Percentiles rank a stretch among this genome's conserved stretches.
Conservation (phyloP, 2,113 vertebrate species). For the Pelvicachromis taeniatus region DNA sequence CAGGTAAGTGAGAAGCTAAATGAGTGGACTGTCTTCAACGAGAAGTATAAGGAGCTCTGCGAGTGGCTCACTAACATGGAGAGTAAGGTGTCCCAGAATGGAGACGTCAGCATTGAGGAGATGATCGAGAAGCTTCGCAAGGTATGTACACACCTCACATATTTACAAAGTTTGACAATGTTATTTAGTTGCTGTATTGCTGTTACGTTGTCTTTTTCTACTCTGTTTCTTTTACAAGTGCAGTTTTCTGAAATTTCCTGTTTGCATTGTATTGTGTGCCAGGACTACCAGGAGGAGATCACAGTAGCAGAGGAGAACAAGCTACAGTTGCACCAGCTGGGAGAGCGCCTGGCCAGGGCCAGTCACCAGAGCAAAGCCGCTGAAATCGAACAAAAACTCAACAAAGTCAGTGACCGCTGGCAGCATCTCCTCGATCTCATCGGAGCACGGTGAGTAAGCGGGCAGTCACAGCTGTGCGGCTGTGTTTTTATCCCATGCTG, state of each 20-base stretch:
- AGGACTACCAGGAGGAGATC: conserved; percentile 98
- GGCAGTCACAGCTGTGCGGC: neutral
- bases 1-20: conserved; percentile 88
- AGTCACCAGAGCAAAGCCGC: conserved; percentile 89
- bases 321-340: conserved; percentile 87
- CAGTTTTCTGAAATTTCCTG: neutral
- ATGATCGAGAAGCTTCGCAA: conserved; percentile 97
- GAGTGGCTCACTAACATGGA: conserved; percentile 98
- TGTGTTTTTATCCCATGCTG: neutral
- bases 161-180: neutral
- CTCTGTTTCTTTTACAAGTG: neutral
- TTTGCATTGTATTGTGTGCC: neutral
- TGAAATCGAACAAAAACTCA: conserved; percentile 91
- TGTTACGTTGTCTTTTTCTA: neutral
- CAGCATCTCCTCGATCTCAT: conserved; percentile 94
- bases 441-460: conserved; percentile 81
- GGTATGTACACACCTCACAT: conserved; percentile 66
- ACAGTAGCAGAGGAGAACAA: conserved; percentile 83
- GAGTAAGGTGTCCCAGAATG: conserved; percentile 93
- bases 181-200: neutral
- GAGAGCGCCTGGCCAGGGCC: conserved; percentile 85
- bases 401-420: conserved; percentile 91
- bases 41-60: conserved; percentile 92
- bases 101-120: conserved; percentile 95
- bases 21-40: conserved; percentile 91